phyloP scores from a whole-genome alignment of 2,797 vertebrate genomes.

The Girardinus metallicus region DNA sequence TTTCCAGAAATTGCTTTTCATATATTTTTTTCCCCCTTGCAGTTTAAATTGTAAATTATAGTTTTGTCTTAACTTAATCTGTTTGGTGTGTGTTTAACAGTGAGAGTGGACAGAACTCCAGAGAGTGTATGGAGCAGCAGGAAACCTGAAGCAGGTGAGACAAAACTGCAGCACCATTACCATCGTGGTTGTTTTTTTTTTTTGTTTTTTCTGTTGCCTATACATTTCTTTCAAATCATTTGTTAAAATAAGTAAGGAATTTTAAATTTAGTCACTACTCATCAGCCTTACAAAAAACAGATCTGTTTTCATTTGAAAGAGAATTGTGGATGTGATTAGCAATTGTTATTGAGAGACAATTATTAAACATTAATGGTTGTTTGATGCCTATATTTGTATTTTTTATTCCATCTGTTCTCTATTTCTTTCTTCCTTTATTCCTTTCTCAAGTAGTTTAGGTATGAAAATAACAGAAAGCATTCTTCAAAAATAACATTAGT shows the following conservation, averaged over 20 bases:
- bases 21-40: neutral
- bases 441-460: neutral
- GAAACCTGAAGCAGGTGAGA: constrained; percentile 69
- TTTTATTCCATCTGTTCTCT: neutral
- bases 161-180: neutral
- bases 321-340: neutral
- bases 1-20: neutral
- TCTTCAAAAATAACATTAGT: neutral
- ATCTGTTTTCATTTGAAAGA: neutral
- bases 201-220: neutral
- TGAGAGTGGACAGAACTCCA: constrained; percentile 37
- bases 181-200: neutral
- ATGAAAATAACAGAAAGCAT: neutral
- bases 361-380: neutral
- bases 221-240: neutral
- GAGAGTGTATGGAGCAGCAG: constrained; percentile 75
- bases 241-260: neutral
- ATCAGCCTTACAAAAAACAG: neutral
- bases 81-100: constrained; percentile 58
- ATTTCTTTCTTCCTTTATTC: neutral
- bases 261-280: neutral
- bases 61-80: constrained; percentile 1
- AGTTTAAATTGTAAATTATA: neutral
- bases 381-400: neutral
- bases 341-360: neutral